Percentiles rank a stretch among this genome's conserved stretches.
phyloP scores from a whole-genome alignment of 2,113 vertebrate species.

The Ailurus styani region DNA sequence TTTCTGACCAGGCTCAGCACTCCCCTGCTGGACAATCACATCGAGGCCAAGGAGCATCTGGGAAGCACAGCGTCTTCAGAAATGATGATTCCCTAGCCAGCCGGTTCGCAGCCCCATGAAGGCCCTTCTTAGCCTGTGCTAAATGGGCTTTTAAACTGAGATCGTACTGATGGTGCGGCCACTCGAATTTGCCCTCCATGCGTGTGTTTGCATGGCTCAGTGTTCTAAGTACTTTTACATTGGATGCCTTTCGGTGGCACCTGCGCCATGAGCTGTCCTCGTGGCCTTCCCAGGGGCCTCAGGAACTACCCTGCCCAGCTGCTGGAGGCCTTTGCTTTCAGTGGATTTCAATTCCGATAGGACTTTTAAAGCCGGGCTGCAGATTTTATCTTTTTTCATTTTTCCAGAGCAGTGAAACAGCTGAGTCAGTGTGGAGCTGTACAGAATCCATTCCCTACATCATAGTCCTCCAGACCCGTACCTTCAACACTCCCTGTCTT shows the following conservation, averaged over 20 bases:
- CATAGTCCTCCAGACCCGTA: background rate
- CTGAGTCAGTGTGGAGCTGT: background rate
- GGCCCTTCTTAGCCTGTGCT: background rate
- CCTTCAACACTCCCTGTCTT: background rate
- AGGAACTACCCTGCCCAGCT: background rate
- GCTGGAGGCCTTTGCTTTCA: background rate
- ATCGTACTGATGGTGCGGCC: fast-evolving
- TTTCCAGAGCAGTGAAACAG: background rate
- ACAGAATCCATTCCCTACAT: background rate
- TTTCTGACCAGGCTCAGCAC: background rate
- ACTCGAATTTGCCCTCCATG: background rate
- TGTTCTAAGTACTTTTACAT: background rate
- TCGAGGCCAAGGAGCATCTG: background rate
- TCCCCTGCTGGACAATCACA: background rate
- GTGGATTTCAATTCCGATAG: background rate
- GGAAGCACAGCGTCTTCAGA: background rate
- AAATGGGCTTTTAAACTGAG: background rate
- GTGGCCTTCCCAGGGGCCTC: background rate
- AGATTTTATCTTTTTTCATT: background rate
- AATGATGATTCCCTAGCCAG: background rate
- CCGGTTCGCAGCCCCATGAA: background rate
- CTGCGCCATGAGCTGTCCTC: fast-evolving
- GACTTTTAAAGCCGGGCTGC: background rate
- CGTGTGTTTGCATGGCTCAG: background rate
- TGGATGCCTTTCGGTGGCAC: background rate